Evolutionary conservation across 2,113 vertebrate species (phyloP), one percentile per base, ranked within the genome.

Genomic region (Choloepus hoffmanni): DNA sequence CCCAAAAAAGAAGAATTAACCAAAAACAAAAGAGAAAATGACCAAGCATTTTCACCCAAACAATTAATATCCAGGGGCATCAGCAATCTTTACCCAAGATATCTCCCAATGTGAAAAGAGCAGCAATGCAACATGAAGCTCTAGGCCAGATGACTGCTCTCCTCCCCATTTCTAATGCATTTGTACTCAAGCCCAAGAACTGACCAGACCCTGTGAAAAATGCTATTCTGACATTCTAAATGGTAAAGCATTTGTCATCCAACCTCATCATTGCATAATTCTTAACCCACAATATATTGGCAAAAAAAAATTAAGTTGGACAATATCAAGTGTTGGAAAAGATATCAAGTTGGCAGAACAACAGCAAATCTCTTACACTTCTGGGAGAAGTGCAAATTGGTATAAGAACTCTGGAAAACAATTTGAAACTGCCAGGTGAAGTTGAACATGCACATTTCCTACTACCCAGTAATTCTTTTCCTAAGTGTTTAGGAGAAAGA

Each of bases 61-160:
- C 10, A 84, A 43, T 45, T 70, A 7, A 89, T 70, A 68, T 81
- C 81, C 63, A 50, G 5, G 48, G 62, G 23, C n/a, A 72, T 16
- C 13, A 67, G 74, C 14, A 23, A 85, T 55, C 70, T 70, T 92
- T 48, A 60, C n/a, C 50, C 74, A 72, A 89, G 68, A 84, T 8
- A 79, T 13, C n/a, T 60, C 65, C 33, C 33, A 36, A 91, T 48
- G 50, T 89, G 58, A 84, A 95, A 96, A 91, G 28, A 30, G 55
- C 3, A 94, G 70, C 50, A 53, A 58, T 7, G 1, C 48, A 53
- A 86, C 78, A 26, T 62, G 9, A 88, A 94, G 68, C 6, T 53
- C 90, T 36, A 82, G 43, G 7, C 28, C 36, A 90, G 13, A 16
- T 14, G 48, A 40, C 53, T 67, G 33, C 18, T 30, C 21, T 15